Evolutionary conservation across 2,797 vertebrate genomes (phyloP), one percentile per base, ranked within the genome.

Genomic region (Sternarchorhynchus goeldii): DNA sequence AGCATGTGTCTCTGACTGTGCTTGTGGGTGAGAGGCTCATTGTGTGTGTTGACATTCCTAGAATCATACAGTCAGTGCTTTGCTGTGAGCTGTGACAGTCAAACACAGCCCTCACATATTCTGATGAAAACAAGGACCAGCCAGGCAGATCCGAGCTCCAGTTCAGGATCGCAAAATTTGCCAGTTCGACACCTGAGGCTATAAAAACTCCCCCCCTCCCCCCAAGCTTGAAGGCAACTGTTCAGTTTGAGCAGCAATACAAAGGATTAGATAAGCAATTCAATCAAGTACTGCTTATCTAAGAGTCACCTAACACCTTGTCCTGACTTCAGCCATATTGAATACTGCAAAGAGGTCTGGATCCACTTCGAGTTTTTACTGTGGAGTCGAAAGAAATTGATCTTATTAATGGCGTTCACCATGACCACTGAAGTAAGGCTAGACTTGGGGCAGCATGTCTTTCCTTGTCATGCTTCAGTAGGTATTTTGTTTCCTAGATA

Each of bases 31-130:
- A 78, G 66, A 64, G 58, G 41, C 70, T 66, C 70, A 72, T 68
- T 73, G 59, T 2, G 29, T 50, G 18, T 83, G 76, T 70, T 84
- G 69, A 76, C 57, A 76, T 83, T 78, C 78, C 62, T 14, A 14
- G 45, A 50, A 50, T 50, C 45, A 36, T 25, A 25, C 34, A 50
- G 45, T 50, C 45, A 12, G 45, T 10, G 45, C 45, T 50, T 14
- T 50, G 12, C 45, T 50, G 45, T 50, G 45, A 50, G 8, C 45
- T 12, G 10, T 50, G 45, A 50, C 45, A 50, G 45, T 50, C 45
- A 50, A 50, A 50, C 45, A 0, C 45, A 14, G 45, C 12, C 8
- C 10, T 50, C 10, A 14, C 45, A 12, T 12, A 50, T 50, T 50
- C 45, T 7, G 8, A 10, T 12, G 10, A 14, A 12, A 50, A 10